phyloP scores from a whole-genome alignment of 2,113 vertebrate genomes.

The Notothenia rossii region DNA sequence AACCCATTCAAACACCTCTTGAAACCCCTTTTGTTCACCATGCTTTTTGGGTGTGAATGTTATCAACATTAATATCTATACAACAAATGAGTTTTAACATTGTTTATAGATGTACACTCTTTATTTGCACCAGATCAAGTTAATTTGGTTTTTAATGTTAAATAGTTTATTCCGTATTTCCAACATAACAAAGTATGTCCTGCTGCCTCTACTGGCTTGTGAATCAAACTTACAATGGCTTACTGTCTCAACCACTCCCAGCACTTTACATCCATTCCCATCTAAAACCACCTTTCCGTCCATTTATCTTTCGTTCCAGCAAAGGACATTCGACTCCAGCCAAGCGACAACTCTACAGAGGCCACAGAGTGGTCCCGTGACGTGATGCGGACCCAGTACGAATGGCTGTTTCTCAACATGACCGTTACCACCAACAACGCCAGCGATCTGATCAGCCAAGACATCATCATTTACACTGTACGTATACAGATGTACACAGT shows the following conservation, averaged over 20 bases:
- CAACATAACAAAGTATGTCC: background rate
- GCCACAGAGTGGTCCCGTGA: slow-evolving; percentile 57
- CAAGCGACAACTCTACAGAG: slow-evolving; percentile 56
- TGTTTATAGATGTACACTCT: too few species aligned
- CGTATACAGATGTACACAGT: background rate
- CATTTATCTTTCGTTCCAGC: slow-evolving; percentile 33
- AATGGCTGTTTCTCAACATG: slow-evolving; percentile 66
- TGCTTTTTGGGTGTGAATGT: too few species aligned
- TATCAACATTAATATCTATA: too few species aligned
- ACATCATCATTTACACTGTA: slow-evolving; percentile 64
- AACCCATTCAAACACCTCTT: too few species aligned
- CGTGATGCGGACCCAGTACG: slow-evolving; percentile 63
- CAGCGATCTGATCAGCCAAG: slow-evolving; percentile 1
- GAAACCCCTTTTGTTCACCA: too few species aligned
- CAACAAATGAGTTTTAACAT: too few species aligned
- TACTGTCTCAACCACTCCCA: background rate
- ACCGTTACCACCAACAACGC: slow-evolving; percentile 21
- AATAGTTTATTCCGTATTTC: background rate
- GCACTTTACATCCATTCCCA: background rate
- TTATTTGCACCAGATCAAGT: background rate
- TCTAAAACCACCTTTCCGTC: background rate
- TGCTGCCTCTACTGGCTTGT: background rate
- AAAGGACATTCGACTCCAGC: slow-evolving; percentile 48
- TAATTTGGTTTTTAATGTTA: background rate
- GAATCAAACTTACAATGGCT: background rate